Conservation (phyloP, 2,113 vertebrate species). For the Heterotilapia buettikoferi region DNA sequence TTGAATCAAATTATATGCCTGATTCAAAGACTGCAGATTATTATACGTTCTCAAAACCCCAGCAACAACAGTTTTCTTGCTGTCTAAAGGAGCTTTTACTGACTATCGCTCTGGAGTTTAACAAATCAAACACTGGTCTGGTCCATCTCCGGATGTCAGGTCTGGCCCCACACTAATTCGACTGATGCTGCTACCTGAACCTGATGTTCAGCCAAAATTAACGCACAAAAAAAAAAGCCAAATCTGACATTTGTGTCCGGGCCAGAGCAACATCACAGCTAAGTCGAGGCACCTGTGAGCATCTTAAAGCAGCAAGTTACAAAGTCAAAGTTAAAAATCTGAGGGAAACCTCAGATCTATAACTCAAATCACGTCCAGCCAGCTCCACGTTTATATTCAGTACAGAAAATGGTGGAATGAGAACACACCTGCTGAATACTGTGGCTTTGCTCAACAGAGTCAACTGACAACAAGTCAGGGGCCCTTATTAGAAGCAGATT, state of each 20-base stretch:
- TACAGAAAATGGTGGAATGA: not conserved
- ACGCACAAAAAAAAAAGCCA: not conserved
- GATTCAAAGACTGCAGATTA: not conserved
- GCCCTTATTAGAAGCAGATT: not conserved
- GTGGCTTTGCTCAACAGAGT: not conserved
- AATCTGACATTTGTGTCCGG: not conserved
- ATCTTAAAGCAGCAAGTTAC: not conserved
- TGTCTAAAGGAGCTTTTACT: not conserved
- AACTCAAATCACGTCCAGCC: not conserved
- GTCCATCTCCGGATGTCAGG: not conserved
- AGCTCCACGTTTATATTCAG: not conserved
- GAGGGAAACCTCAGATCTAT: not conserved
- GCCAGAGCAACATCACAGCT: not conserved
- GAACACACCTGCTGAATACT: not conserved
- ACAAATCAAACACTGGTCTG: not conserved
- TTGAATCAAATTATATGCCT: not conserved
- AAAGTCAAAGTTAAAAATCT: not conserved
- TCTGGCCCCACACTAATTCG: not conserved
- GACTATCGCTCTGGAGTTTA: not conserved
- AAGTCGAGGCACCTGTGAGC: not conserved
- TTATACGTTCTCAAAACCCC: not conserved
- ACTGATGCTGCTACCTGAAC: not conserved
- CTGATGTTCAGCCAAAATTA: not conserved
- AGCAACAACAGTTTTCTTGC: not conserved
- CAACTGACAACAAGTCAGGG: not conserved